A percentile compares a stretch with the other conserved stretches of the same genome.
These are phyloP conservation scores for Tyrophagus putrescentiae DNA, from an alignment of 1,140 invertebrate species.

Conservation along the genomic window DNA sequence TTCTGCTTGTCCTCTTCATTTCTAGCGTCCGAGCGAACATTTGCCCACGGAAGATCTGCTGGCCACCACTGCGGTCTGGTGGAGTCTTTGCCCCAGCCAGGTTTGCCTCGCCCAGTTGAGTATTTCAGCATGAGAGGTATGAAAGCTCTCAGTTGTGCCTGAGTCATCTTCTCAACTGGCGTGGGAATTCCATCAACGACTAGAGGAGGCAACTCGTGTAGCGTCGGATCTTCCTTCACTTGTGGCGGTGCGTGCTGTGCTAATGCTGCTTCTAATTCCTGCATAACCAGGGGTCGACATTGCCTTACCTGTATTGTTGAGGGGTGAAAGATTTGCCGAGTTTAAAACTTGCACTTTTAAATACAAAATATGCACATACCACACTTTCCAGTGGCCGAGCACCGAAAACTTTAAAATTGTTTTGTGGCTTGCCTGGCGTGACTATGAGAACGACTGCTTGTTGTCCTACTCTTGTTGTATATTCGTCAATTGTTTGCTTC, in stretches of 20 bases:
- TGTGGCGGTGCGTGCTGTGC: slow-evolving; percentile 85
- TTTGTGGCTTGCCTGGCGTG: slow-evolving; percentile 88
- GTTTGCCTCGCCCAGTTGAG: slow-evolving; percentile 87
- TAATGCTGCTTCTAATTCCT: slow-evolving; percentile 77
- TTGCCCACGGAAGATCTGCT: slow-evolving; percentile 88
- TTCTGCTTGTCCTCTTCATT: slow-evolving; percentile 93
- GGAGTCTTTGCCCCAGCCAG: slow-evolving; percentile 89
- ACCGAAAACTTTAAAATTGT: slow-evolving; percentile 85
- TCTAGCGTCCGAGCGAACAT: slow-evolving; percentile 89
- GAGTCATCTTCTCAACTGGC: slow-evolving; percentile 96
- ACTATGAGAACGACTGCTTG: slow-evolving; percentile 89
- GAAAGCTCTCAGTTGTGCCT: slow-evolving; percentile 86
- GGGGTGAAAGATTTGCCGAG: slow-evolving; percentile 8
- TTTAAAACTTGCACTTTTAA: background rate
- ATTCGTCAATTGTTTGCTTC: slow-evolving; percentile 73
- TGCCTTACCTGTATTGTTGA: slow-evolving; percentile 49
- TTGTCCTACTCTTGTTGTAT: slow-evolving; percentile 89
- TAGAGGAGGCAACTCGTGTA: slow-evolving; percentile 84
- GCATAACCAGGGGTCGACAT: slow-evolving; percentile 74
- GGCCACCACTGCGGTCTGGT: slow-evolving; percentile 95
- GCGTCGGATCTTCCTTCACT: slow-evolving; percentile 70
- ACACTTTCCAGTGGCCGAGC: slow-evolving; percentile 93
- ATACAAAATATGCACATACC: slow-evolving; percentile 37
- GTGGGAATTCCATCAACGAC: slow-evolving; percentile 93
- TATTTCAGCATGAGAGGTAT: slow-evolving; percentile 96